Evolutionary conservation across 2,113 vertebrate genomes (phyloP).

Genomic region (Junco hyemalis): DNA sequence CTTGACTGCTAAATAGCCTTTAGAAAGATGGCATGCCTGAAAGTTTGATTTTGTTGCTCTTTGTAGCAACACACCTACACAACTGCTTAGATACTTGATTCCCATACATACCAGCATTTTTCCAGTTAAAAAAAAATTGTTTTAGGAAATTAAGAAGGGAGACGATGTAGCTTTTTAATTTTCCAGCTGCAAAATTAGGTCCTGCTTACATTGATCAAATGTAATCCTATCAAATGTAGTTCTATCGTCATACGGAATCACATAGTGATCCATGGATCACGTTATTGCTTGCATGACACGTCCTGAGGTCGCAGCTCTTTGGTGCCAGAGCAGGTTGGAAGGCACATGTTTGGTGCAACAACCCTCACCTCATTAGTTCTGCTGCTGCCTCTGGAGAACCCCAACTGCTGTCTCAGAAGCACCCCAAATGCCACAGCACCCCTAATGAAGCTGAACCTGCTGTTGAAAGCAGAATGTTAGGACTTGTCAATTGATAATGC

Average conservation of each 20-base stretch:
- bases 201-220: background rate
- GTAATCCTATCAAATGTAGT: background rate
- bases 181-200: background rate
- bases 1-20: background rate
- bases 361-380: background rate
- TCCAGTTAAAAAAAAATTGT: background rate
- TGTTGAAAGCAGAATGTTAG: background rate
- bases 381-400: background rate
- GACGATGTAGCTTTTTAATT: background rate
- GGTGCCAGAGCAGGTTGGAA: background rate
- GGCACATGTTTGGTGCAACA: background rate
- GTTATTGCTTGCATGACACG: background rate
- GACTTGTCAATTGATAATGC: background rate
- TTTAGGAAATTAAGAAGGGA: background rate
- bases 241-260: background rate
- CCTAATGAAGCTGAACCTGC: background rate
- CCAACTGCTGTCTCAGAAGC: background rate
- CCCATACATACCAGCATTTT: background rate
- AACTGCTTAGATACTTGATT: background rate
- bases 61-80: background rate
- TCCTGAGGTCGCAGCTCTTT: background rate
- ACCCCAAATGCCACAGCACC: background rate
- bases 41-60: background rate
- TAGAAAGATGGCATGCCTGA: background rate
- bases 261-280: background rate